These are phyloP conservation scores for Chrysaora quinquecirrha DNA, from an alignment of 30 jellyfish, hydroid and myxozoan species.

Conservation along the genomic window DNA sequence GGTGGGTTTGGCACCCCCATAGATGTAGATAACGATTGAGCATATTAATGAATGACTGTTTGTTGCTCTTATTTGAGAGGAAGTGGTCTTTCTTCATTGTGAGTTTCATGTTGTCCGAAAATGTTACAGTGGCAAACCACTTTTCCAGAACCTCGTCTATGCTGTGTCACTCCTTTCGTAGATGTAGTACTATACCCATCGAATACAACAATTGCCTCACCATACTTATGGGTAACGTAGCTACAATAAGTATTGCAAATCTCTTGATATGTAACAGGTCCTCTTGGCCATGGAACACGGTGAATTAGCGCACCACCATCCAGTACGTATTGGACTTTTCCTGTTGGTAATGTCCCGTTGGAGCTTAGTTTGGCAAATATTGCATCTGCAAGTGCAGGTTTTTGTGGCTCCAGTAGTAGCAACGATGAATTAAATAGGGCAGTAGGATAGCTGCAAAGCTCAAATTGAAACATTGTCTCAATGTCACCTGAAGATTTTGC, in stretches of 20 bases:
- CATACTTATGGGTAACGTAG: constrained; percentile 13
- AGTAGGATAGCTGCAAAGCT: constrained; percentile 4
- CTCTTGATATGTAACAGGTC: neutral
- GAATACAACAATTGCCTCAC: constrained; percentile 12
- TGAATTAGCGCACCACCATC: constrained; percentile 18
- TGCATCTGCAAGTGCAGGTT: constrained; percentile 19
- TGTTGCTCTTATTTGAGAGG: neutral
- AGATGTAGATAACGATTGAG: neutral
- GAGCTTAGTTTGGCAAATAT: neutral
- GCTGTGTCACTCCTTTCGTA: neutral
- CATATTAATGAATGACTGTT: constrained; percentile 4
- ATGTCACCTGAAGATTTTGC: neutral
- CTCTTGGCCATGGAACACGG: constrained; percentile 28
- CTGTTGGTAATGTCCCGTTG: neutral
- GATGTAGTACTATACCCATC: constrained; percentile 4
- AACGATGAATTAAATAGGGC: constrained; percentile 22
- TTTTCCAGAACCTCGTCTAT: constrained; percentile 1
- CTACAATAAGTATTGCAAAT: neutral
- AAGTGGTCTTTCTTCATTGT: constrained; percentile 11
- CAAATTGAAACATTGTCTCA: constrained; percentile 2
- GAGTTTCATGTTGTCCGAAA: neutral
- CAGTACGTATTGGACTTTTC: constrained; percentile 11
- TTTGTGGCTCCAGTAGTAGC: neutral
- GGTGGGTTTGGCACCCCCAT: constrained; percentile 1
- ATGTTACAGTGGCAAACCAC: neutral